Percentiles rank a stretch among this genome's conserved stretches.
Evolutionary conservation across 2,797 vertebrate species (phyloP).

Genomic region (Amphiprion clarkii): DNA sequence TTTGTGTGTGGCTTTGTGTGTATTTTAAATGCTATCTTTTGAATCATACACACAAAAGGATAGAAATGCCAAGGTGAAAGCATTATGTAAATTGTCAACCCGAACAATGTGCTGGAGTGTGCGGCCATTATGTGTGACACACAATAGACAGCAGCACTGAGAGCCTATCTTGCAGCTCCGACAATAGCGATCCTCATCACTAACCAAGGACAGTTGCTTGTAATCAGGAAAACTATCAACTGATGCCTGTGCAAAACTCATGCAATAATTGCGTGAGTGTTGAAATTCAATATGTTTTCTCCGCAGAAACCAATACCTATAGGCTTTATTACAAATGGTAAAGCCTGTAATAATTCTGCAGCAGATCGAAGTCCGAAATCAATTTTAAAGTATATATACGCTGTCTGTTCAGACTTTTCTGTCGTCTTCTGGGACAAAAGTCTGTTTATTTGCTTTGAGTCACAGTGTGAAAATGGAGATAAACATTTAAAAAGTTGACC

Average conservation of each 20-base stretch:
- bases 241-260: conserved; percentile 23
- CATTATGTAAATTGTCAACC: conserved; percentile 63
- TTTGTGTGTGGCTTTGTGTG: neutral
- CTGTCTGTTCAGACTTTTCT: neutral
- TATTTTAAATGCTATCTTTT: conserved; percentile 43
- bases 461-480: neutral
- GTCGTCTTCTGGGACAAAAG: neutral
- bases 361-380: neutral
- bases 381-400: neutral
- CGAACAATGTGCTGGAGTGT: conserved; percentile 54
- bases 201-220: conserved; percentile 43
- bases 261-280: neutral
- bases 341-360: neutral
- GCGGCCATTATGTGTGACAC: conserved; percentile 50
- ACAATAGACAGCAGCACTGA: conserved; percentile 50
- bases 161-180: conserved; percentile 37
- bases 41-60: conserved; percentile 43
- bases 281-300: neutral
- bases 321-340: neutral
- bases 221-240: conserved; percentile 34
- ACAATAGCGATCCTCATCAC: conserved; percentile 34
- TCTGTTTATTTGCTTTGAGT: neutral
- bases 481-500: neutral
- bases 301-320: neutral
- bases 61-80: conserved; percentile 70